Evolutionary conservation across 2,797 vertebrate genomes (phyloP), one percentile per base, ranked within the genome.

Genomic region (Morus bassanus): DNA sequence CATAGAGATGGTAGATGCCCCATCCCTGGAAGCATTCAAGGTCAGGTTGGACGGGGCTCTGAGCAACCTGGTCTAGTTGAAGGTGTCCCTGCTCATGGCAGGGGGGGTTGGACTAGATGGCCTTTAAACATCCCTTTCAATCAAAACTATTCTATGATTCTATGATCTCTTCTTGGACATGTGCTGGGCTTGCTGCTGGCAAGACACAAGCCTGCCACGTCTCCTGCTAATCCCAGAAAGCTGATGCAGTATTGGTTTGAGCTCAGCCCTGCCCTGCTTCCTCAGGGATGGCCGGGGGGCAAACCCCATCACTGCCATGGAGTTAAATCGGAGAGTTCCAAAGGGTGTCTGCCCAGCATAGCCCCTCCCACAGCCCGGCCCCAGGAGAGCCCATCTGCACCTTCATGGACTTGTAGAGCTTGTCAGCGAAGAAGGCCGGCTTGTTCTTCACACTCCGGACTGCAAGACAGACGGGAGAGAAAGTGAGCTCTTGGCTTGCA

Each of bases 381-480:
- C 85, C 41, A 23, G 27, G 31, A 68, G 33, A 45, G 9, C 37
- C 41, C 13, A 0, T n/a, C 37, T 88, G 77, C 95, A 99, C 99
- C 99, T 99, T 99, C 99, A 99, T 99, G 93, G 99, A 99, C 98
- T 99, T 99, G 98, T 99, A 99, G 88, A 99, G 98, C 56, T 99
- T 99, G 97, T 99, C 99, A 18, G 99, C 99, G 22, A 99, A 99
- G 97, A 99, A 99, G 43, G 98, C 98, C 0, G 99, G 99, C 97
- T 99, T 99, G 97, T 99, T 99, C 98, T 99, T 99, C 89, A 99
- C 99, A 59, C 99, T 99, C 74, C 98, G 97, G 46, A 99, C 99
- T 99, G 97, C 78, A 97, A 91, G 57, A 91, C 41, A 86, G 43
- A 93, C 16, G 57, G 83, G 50, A 91, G 41, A 57, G 10, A 22